Evolutionary conservation across 2,888 invertebrate genomes (phyloP).

Genomic region (Pammene fasciana): DNA sequence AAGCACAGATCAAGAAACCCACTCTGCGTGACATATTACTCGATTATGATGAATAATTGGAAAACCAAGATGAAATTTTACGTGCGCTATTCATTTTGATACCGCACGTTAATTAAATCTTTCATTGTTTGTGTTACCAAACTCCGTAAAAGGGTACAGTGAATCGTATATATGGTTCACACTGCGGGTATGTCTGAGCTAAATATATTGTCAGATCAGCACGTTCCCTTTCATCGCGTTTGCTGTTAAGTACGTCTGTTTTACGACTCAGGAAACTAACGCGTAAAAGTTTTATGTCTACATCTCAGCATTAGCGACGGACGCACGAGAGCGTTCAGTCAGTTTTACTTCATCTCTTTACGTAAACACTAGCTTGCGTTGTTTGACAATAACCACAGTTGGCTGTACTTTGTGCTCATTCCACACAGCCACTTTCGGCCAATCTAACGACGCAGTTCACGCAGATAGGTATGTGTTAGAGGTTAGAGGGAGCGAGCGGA

Average conservation of each 20-base stretch:
- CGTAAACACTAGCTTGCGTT: not conserved
- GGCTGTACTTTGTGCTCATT: too few relatives aligned
- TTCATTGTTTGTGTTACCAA: not conserved
- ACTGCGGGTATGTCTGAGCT: not conserved
- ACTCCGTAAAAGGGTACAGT: not conserved
- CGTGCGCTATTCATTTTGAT: not conserved
- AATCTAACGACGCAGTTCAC: too few relatives aligned
- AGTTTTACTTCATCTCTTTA: slow-evolving; percentile 3
- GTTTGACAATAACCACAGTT: not conserved
- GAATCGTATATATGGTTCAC: not conserved
- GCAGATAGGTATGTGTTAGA: too few relatives aligned
- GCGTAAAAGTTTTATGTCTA: slow-evolving; percentile 62
- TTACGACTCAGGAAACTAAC: slow-evolving; percentile 57
- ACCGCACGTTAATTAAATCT: not conserved
- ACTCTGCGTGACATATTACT: not conserved
- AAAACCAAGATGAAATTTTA: not conserved
- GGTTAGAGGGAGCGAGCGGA: too few relatives aligned
- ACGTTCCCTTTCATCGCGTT: slow-evolving; percentile 40
- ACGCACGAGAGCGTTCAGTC: not conserved
- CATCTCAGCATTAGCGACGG: slow-evolving; percentile 20
- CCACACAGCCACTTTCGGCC: too few relatives aligned
- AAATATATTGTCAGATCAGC: not conserved
- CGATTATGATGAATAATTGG: slow-evolving; percentile 1
- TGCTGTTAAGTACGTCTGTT: slow-evolving; percentile 51
- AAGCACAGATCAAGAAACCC: not conserved